Conservation (phyloP, 2,113 vertebrate species). For the Tor tambroides region DNA sequence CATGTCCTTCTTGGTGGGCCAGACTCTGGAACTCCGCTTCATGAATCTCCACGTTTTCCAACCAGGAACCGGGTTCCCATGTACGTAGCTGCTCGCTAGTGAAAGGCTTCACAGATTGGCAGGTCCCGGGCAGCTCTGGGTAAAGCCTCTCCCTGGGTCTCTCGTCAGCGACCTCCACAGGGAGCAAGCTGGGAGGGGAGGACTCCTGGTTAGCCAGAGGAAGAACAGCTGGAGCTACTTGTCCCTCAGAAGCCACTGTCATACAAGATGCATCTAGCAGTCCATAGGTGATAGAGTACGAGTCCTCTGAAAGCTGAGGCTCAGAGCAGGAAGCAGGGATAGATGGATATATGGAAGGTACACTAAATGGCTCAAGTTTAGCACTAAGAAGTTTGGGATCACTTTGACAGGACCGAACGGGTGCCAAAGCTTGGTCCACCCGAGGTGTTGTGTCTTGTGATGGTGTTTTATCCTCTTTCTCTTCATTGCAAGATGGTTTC, state of each 20-base stretch:
- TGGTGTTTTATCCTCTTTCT: not conserved
- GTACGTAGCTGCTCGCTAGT: conserved; percentile 88
- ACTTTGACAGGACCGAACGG: conserved; percentile 28
- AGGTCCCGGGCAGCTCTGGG: conserved; percentile 81
- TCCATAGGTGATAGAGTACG: conserved; percentile 52
- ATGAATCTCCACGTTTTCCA: conserved; percentile 87
- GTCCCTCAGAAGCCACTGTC: conserved; percentile 67
- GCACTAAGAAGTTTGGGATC: not conserved
- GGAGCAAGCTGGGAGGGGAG: conserved; percentile 71
- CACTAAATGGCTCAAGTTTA: conserved; percentile 59
- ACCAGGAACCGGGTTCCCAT: conserved; percentile 88
- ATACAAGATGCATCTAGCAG: conserved; percentile 58
- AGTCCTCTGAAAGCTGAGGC: conserved; percentile 51
- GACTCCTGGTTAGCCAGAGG: conserved; percentile 75
- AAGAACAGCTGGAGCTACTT: conserved; percentile 76
- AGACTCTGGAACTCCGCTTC: conserved; percentile 84
- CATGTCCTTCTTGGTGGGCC: conserved; percentile 90
- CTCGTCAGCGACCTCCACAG: conserved; percentile 70
- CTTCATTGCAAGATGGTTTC: conserved; percentile 1
- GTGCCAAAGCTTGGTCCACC: conserved; percentile 45
- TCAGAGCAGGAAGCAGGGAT: conserved; percentile 61
- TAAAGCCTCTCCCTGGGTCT: conserved; percentile 80
- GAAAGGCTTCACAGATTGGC: conserved; percentile 82
- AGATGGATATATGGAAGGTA: conserved; percentile 71
- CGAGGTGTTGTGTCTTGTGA: conserved; percentile 7